Conservation (phyloP, 2,888 invertebrate genomes). For the Herminia tarsipennalis region DNA sequence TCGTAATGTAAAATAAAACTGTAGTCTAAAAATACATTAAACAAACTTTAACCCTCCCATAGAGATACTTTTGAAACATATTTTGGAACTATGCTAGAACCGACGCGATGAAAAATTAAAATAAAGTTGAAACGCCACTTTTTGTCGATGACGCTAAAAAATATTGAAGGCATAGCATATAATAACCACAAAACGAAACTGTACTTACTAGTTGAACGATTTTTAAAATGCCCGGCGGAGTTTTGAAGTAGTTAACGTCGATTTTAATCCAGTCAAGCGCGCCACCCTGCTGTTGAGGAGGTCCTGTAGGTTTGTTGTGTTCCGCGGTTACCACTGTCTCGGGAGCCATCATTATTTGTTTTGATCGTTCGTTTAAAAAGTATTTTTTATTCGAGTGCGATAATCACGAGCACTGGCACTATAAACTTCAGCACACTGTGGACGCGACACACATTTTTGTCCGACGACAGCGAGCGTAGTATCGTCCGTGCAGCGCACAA, state of each 20-base stretch:
- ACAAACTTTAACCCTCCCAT: no score
- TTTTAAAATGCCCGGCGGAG: constrained; percentile 93
- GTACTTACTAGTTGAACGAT: constrained; percentile 91
- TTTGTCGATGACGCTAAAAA: not conserved
- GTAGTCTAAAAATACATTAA: no score
- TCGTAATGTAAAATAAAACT: not conserved
- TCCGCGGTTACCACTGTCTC: constrained; percentile 94
- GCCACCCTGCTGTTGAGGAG: constrained; percentile 81
- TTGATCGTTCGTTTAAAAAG: constrained; percentile 37
- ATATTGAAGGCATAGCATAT: not conserved
- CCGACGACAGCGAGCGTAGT: constrained; percentile 65
- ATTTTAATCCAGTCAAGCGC: constrained; percentile 89
- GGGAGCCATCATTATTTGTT: constrained; percentile 89
- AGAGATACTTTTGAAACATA: no score
- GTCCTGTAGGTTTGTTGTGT: constrained; percentile 85
- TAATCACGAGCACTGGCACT: constrained; percentile 74
- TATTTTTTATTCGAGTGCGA: constrained; percentile 40
- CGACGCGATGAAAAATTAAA: no score
- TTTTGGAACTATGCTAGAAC: no score
- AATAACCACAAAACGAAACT: constrained; percentile 1
- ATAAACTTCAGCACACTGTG: constrained; percentile 67
- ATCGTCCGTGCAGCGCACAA: constrained; percentile 70
- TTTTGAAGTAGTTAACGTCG: constrained; percentile 92
- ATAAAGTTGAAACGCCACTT: no score
- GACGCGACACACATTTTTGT: constrained; percentile 71